A percentile compares a stretch with the other conserved stretches of the same genome.
Conservation (phyloP, 2,888 invertebrate genomes). For the Epinotia brunnichana region DNA sequence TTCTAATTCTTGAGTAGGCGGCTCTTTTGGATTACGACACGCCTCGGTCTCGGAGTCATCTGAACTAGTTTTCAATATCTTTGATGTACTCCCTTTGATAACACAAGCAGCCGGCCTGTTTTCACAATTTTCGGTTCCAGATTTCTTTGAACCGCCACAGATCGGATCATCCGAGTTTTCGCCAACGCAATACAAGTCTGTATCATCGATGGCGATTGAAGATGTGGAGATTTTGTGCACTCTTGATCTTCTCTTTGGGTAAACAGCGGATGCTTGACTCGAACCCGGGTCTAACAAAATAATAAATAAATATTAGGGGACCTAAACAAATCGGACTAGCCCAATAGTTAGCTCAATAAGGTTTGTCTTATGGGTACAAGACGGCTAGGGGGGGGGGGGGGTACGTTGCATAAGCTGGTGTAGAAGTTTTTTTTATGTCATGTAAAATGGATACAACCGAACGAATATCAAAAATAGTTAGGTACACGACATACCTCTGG, state of each 20-base stretch:
- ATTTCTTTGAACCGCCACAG: background rate
- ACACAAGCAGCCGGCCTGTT: background rate
- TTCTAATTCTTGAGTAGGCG: too few relatives aligned
- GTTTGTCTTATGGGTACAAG: background rate
- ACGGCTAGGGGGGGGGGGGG: too few relatives aligned
- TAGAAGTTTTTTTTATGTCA: too few relatives aligned
- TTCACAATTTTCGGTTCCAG: background rate
- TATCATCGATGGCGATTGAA: background rate
- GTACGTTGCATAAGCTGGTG: too few relatives aligned
- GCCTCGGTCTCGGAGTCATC: background rate
- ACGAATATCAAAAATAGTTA: too few relatives aligned
- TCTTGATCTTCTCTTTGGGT: background rate
- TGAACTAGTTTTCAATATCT: background rate
- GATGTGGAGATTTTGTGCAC: background rate
- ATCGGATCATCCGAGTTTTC: too few relatives aligned
- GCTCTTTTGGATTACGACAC: too few relatives aligned
- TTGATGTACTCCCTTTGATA: background rate
- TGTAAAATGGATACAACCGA: too few relatives aligned
- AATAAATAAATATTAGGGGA: background rate
- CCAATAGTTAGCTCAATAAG: background rate
- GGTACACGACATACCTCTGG: too few relatives aligned
- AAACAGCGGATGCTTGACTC: background rate
- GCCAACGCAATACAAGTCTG: background rate
- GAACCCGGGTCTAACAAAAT: background rate
- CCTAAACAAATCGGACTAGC: background rate